A percentile compares a stretch with the other conserved stretches of the same genome.
Evolutionary conservation across 2,113 vertebrate species (phyloP).

Genomic region (Xenopus tropicalis): UCB_Xtro_10.0 CM004446.2:152016001-152016500

Average conservation of each 20-base stretch:
- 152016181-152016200: conserved; percentile 70
- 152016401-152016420: conserved; percentile 2
- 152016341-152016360: conserved; percentile 47
- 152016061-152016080: conserved; percentile 47
- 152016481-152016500: too few relatives aligned
- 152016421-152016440: not conserved
- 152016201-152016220: conserved; percentile 90
- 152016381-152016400: conserved; percentile 36
- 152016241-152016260: conserved; percentile 61
- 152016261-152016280: conserved; percentile 67
- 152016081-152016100: conserved; percentile 68
- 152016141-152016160: conserved; percentile 71
- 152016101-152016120: conserved; percentile 76
- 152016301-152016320: conserved; percentile 39
- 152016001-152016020: too few relatives aligned
- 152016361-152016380: conserved; percentile 45
- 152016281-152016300: conserved; percentile 66
- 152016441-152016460: not conserved
- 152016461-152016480: too few relatives aligned
- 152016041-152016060: not conserved
- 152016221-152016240: conserved; percentile 99
- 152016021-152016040: conserved; percentile 68
- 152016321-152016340: conserved; percentile 49
- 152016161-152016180: conserved; percentile 70
- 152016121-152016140: conserved; percentile 80